Percentiles rank a stretch among this genome's conserved stretches.
phyloP scores from a whole-genome alignment of 2,113 vertebrate species.

The Lamprologus speciosus region DNA sequence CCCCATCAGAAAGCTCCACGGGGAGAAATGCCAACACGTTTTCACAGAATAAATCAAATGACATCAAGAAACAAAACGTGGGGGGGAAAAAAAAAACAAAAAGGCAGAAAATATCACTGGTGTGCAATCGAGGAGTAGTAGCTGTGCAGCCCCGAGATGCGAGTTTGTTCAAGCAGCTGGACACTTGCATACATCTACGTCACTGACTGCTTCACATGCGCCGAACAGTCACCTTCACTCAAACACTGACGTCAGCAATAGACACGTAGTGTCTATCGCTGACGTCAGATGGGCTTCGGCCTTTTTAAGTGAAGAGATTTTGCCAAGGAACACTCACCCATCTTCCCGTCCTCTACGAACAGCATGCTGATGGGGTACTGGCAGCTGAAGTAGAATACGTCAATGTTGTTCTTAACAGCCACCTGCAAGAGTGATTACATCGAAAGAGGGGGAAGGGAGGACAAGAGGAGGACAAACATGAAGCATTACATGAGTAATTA shows the following conservation, averaged over 20 bases:
- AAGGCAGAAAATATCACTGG: background rate
- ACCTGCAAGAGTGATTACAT: constrained; percentile 72
- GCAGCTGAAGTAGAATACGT: constrained; percentile 99
- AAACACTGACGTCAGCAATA: background rate
- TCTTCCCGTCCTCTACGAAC: constrained; percentile 94
- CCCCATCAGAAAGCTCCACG: background rate
- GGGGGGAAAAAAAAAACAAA: background rate
- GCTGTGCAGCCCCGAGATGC: background rate
- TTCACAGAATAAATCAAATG: background rate
- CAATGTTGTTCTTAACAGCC: constrained; percentile 97
- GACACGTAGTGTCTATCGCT: background rate
- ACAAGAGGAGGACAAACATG: background rate
- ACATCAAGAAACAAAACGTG: background rate
- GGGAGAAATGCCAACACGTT: background rate
- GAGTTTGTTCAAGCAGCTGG: background rate
- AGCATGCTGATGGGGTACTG: constrained; percentile 93
- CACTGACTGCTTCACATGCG: background rate
- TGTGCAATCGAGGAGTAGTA: background rate
- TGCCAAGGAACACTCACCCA: constrained; percentile 80
- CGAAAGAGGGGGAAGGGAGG: background rate
- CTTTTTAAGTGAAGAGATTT: background rate
- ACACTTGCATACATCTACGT: background rate
- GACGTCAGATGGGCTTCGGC: constrained; percentile 2
- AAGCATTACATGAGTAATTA: constrained; percentile 25
- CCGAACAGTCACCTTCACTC: background rate